Evolutionary conservation across 2,797 vertebrate genomes (phyloP), one percentile per base, ranked within the genome.

Genomic region (Thripadectes ignobilis): DNA sequence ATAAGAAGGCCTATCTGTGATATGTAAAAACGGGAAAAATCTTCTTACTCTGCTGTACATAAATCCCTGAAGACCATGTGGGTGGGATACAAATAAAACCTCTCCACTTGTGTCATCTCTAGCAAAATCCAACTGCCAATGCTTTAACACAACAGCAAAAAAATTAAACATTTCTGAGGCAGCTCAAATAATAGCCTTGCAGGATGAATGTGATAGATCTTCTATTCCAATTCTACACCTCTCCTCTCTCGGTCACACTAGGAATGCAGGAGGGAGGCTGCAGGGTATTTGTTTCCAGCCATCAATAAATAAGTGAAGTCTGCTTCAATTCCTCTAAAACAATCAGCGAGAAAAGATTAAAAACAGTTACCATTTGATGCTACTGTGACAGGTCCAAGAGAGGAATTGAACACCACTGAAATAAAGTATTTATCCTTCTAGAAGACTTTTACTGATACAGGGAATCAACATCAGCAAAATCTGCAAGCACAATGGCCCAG

Each of bases 261-360:
- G 8, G 6, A 94, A 91, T 85, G 74, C 84, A 93, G 82, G 67
- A 72, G 61, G 62, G 43, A 95, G 52, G 71, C 85, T 94, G 73
- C 78, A 89, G 78, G 61, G 80, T 73, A 83, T 93, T 82, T 38
- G 22, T 93, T 95, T 86, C 65, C 75, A 94, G 76, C 43, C 65
- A 91, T 91, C 93, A 88, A 92, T 71, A 96, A 94, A 27, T 92
- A 96, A 95, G 91, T 76, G 89, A 94, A 94, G 75, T 67, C 92
- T 85, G n/a, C 69, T 85, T 94, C 93, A 93, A 90, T 92, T 93
- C 81, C 72, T 89, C 91, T 90, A 87, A 93, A 96, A 91, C 89
- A 94, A 93, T 92, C 77, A 79, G 61, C 65, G 45, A 80, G 62
- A 67, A 77, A 93, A 94, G 88, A 95, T 84, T 95, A 94, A 94